Base-by-base conservation (phyloP, 1,140 invertebrate genomes). In the Drosophila punjabiensis region DNA sequence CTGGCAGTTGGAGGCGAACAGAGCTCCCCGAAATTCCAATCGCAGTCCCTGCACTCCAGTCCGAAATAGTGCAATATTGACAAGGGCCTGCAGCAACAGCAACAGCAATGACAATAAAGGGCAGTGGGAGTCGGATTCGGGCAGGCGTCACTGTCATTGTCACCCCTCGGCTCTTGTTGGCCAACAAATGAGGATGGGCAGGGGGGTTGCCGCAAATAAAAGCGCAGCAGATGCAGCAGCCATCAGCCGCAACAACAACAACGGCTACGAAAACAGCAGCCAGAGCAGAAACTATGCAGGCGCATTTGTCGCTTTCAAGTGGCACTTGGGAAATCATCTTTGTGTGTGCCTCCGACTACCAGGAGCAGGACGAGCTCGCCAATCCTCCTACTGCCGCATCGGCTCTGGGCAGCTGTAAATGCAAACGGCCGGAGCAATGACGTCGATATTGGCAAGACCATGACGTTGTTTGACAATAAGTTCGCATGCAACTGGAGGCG, bases 301-400 rank as follows among this genome's bases (percentile, higher is more conserved):
- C 76, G 82, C 84, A 86, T 89, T 89, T 90, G 79, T 86, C 79
- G 86, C 65, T 80, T 82, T 82, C 86, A 90, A 89, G 82, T 90
- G 68, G 55, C 86, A 80, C 86, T 90, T 85, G 86, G 86, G 86
- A 89, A 89, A 89, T 89, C 86, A 89, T 89, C 86, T 89, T 90
- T 89, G 80, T 79, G 77, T 79, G 76, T 50, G 75, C 75, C 74
- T 76, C 56, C 50, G 37, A 73, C 61, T 68, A 37, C 32, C 47
- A 28, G 43, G 60, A 24, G 43, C 50, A 60, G 55, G 37, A 16
- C 50, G 20, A 52, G 14, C 28, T 35, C 16, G 20, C 52, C 39
- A n/a, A 20, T 33, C 43, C 18, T 18, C 37, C 59, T 16, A 13
- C 58, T 45, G 43, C 64, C 20, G 37, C 74, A 63, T 55, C 50